Conservation (phyloP, 37 sponge, comb jelly and placozoan genomes). For the Aphrocallistes beatrix region DNA sequence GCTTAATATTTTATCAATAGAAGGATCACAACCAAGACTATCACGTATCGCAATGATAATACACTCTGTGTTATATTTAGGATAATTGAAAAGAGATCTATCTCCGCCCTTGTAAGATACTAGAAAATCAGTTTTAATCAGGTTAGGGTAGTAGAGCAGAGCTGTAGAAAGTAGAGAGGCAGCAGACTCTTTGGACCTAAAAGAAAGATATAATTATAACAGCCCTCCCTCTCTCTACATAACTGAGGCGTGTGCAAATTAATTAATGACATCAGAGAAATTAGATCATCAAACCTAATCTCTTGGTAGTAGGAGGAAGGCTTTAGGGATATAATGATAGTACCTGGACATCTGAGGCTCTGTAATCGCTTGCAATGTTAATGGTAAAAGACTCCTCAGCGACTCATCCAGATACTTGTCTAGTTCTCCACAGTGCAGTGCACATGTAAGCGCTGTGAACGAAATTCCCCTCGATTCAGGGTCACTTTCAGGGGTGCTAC, state of each 20-base stretch:
- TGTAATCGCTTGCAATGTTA: neutral
- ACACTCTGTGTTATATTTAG: neutral
- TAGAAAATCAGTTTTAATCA: neutral
- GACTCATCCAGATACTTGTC: neutral
- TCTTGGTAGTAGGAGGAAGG: too few relatives aligned
- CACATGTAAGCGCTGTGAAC: neutral
- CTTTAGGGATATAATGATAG: too few relatives aligned
- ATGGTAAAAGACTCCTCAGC: neutral
- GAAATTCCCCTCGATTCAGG: neutral
- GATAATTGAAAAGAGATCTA: neutral
- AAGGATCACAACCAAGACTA: neutral
- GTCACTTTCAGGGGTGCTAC: neutral
- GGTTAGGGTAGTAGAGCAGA: neutral
- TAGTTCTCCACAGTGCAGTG: constrained; percentile 4
- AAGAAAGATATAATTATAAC: neutral
- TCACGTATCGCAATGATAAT: neutral
- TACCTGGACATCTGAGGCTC: constrained; percentile 9
- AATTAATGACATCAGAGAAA: too few relatives aligned
- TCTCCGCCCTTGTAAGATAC: neutral
- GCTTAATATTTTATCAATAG: neutral
- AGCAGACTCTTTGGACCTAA: neutral
- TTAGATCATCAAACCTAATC: too few relatives aligned
- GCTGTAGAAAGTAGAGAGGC: constrained; percentile 7
- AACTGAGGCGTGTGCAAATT: too few relatives aligned
- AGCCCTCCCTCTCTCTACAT: too few relatives aligned